Evolutionary conservation across 2,888 invertebrate genomes (phyloP).

Genomic region (Pseudococcus viburni): DNA sequence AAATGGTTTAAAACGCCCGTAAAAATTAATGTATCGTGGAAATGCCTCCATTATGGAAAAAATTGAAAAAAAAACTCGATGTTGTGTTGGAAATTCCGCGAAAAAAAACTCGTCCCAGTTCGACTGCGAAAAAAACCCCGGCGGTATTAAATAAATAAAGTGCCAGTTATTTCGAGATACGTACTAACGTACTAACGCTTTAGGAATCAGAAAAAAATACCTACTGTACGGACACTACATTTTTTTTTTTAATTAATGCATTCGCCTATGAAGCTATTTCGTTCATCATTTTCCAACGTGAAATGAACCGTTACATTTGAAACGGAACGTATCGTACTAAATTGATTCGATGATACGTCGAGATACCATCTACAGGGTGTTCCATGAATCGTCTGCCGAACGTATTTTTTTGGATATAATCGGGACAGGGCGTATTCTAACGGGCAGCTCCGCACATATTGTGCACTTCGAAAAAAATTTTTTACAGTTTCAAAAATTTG

Average conservation of each 20-base stretch:
- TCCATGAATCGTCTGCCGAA: too few relatives aligned
- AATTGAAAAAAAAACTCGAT: neutral
- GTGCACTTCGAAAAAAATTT: too few relatives aligned
- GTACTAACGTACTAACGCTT: neutral
- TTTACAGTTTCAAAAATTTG: too few relatives aligned
- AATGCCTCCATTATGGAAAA: neutral
- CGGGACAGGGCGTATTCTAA: too few relatives aligned
- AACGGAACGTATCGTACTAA: too few relatives aligned
- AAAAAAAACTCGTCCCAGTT: neutral
- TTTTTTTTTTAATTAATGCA: neutral
- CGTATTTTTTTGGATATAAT: too few relatives aligned
- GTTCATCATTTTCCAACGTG: too few relatives aligned
- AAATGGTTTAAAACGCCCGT: slow-evolving; percentile 40
- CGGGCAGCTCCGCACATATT: too few relatives aligned
- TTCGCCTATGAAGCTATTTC: too few relatives aligned
- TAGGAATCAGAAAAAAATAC: neutral
- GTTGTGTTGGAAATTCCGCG: neutral
- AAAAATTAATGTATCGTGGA: slow-evolving; percentile 39
- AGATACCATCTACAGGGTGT: too few relatives aligned
- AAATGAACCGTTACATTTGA: too few relatives aligned
- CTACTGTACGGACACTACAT: neutral
- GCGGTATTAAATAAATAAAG: neutral
- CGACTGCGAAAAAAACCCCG: neutral
- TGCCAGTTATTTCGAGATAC: slow-evolving; percentile 1
- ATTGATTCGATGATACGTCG: too few relatives aligned